A percentile compares a stretch with the other conserved stretches of the same genome.
These are phyloP conservation scores for Aporophyla nigra DNA, from an alignment of 2,888 invertebrate genomes.

Conservation along the genomic window DNA sequence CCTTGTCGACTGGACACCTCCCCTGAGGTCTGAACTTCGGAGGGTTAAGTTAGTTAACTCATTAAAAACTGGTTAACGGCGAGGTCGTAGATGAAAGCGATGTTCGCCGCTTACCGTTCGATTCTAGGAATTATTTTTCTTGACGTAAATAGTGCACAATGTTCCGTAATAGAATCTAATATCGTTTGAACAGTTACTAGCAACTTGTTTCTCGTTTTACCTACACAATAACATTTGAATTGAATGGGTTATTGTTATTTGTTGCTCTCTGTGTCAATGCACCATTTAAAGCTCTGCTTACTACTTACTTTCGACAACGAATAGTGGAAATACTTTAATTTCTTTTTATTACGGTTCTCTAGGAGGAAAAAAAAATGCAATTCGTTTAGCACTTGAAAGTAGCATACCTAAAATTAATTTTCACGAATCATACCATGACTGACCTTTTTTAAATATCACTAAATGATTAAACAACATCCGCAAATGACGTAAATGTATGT, in stretches of 20 bases:
- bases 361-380: background rate
- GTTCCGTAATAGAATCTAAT: constrained; percentile 51
- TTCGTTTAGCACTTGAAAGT: background rate
- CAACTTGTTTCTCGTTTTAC: constrained; percentile 41
- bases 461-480: constrained; percentile 16
- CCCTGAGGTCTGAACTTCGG: constrained; percentile 62
- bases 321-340: background rate
- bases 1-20: constrained; percentile 66
- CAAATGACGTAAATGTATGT: constrained; percentile 30
- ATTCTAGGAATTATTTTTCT: constrained; percentile 40
- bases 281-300: constrained; percentile 18
- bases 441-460: constrained; percentile 11
- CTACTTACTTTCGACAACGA: background rate
- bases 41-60: constrained; percentile 69
- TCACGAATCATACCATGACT: constrained; percentile 4
- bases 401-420: constrained; percentile 4
- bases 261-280: constrained; percentile 13
- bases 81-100: constrained; percentile 54
- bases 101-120: constrained; percentile 39
- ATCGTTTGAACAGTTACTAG: constrained; percentile 19
- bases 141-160: constrained; percentile 28
- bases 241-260: constrained; percentile 37
- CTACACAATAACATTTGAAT: constrained; percentile 48
- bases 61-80: constrained; percentile 69
- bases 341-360: background rate